Evolutionary conservation across 2,888 invertebrate genomes (phyloP), one percentile per base, ranked within the genome.

Genomic region (Alsophila aescularia): DNA sequence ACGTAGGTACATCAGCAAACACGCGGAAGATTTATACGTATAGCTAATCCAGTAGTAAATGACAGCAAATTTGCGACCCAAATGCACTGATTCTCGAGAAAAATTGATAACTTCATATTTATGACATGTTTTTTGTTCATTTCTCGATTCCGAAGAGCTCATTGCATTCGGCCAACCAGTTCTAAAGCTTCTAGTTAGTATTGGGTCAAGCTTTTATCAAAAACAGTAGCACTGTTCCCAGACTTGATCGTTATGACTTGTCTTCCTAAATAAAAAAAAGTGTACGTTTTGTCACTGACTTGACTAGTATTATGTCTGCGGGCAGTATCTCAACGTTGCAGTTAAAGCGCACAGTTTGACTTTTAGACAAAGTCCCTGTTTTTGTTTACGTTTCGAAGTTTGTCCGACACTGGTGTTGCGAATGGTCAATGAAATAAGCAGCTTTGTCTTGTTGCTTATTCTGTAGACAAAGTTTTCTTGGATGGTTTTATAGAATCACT

Each of bases 371-470:
- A 50, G 49, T 42, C 12, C 32, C 14, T 14, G 49, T 52, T 61
- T 59, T 61, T 62, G 62, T 61, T 59, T 49, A 57, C 47, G 47
- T 49, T 42, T 35, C 44, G 18, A 52, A 59, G 54, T 58, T 52
- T 39, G 32, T 48, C 44, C 35, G 35, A 8, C 31, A 10, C 40
- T 35, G 52, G 52, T 37, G 42, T 51, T 21, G 55, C 13, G 16
- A 27, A 40, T 27, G 34, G 39, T 44, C 49, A 44, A 40, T 27
- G 45, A 40, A 18, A 27, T 31, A 29, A 27, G 18, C 40, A 13
- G 39, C 24, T 27, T 52, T 42, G 39, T 48, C 12, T 41, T 12
- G n/a, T 34, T 34, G 34, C 14, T 12, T 34, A 14, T 12, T 34
- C 14, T 14, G 34, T 16, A 1, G 35, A 16, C 16, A 35, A 16